A percentile compares a stretch with the other conserved stretches of the same genome.
Evolutionary conservation across 2,888 invertebrate genomes (phyloP).

Genomic region (Rotaria socialis): DNA sequence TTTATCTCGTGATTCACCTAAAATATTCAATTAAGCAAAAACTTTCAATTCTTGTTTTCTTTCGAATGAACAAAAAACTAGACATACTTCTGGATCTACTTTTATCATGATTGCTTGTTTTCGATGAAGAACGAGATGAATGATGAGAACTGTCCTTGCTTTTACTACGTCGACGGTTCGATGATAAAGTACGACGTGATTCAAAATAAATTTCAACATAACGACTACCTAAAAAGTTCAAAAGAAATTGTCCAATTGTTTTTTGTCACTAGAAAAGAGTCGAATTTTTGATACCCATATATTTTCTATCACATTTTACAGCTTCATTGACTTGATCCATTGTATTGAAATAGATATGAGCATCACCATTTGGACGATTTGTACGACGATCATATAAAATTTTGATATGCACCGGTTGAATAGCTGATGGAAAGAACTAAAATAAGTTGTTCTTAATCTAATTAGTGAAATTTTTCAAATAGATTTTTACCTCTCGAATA

Average conservation of each 20-base stretch:
- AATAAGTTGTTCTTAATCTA: no score
- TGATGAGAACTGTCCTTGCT: neutral
- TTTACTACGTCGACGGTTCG: neutral
- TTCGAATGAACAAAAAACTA: neutral
- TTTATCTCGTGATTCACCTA: neutral
- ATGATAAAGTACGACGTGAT: neutral
- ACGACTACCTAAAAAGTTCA: neutral
- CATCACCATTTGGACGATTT: constrained; percentile 33
- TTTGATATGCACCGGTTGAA: neutral
- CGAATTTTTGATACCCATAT: neutral
- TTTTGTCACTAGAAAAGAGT: neutral
- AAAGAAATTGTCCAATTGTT: no score
- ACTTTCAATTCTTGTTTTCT: neutral
- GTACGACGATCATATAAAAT: neutral
- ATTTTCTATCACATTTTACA: constrained; percentile 22
- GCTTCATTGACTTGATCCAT: neutral
- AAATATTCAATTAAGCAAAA: neutral
- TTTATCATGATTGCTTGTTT: no score
- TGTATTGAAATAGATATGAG: neutral
- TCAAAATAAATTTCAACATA: neutral
- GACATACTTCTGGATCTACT: neutral
- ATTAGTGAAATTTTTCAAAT: neutral
- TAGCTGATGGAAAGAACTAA: constrained; percentile 24
- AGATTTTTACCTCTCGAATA: neutral
- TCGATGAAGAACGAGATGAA: neutral